phyloP scores from a whole-genome alignment of 2,113 vertebrate species.

The Tragelaphus buxtoni region DNA sequence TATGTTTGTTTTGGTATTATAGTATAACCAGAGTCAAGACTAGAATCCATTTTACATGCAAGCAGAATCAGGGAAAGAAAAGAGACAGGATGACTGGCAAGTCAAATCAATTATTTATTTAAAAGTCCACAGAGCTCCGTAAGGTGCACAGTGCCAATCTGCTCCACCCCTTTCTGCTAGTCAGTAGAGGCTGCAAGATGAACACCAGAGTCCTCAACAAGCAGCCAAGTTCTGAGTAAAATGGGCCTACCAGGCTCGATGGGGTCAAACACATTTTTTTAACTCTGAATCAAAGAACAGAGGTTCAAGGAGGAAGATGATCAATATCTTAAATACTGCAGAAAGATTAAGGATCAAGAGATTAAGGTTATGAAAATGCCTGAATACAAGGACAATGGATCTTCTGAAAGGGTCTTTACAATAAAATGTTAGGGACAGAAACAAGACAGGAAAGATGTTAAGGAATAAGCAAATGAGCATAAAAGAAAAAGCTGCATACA shows the following conservation, averaged over 20 bases:
- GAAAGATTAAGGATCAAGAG: constrained; percentile 2
- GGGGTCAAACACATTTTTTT: neutral
- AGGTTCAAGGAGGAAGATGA: neutral
- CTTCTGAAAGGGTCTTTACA: constrained; percentile 12
- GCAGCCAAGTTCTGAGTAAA: constrained; percentile 5
- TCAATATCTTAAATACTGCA: neutral
- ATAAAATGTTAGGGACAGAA: neutral
- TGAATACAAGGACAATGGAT: neutral
- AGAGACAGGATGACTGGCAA: constrained; percentile 19
- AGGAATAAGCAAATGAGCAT: neutral
- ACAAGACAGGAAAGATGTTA: neutral
- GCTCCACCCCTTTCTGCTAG: constrained; percentile 4
- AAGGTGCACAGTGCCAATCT: constrained; percentile 4
- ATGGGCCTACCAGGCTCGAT: neutral
- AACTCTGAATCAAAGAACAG: neutral
- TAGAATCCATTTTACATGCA: constrained; percentile 8
- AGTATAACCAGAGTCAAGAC: constrained; percentile 27
- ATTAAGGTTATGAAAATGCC: neutral
- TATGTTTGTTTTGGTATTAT: neutral
- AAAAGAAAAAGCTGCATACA: neutral
- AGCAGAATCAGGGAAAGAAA: neutral
- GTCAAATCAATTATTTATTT: constrained; percentile 57
- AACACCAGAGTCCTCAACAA: constrained; percentile 28
- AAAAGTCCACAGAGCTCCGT: constrained; percentile 20
- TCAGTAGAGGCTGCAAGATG: neutral